A percentile compares a stretch with the other conserved stretches of the same genome.
phyloP scores from a whole-genome alignment of 2,113 vertebrate genomes.

The Ceyx melanurus region DNA sequence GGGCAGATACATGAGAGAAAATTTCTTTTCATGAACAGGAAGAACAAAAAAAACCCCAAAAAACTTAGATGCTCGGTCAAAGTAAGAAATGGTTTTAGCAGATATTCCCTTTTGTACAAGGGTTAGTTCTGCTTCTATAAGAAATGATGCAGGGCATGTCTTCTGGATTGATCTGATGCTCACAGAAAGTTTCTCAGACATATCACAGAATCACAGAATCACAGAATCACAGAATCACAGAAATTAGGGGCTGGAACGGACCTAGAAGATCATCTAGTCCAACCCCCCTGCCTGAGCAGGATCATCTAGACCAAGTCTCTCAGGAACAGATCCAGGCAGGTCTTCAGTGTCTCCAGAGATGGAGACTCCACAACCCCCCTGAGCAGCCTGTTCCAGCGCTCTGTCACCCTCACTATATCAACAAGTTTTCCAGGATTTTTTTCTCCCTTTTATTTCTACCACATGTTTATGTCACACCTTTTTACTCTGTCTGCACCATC shows the following conservation, averaged over 20 bases:
- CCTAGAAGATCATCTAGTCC: too few species aligned
- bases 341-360: too few species aligned
- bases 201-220: too few species aligned
- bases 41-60: neutral
- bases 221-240: too few species aligned
- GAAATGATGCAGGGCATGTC: neutral
- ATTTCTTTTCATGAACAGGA: neutral
- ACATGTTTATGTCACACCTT: neutral
- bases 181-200: neutral
- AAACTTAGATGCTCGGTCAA: neutral
- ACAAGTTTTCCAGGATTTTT: neutral
- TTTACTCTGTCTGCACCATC: neutral
- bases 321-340: too few species aligned
- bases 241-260: too few species aligned
- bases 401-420: neutral
- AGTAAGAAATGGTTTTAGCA: neutral
- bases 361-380: too few species aligned
- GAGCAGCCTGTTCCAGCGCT: too few species aligned
- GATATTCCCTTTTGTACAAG: neutral
- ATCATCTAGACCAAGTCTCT: too few species aligned
- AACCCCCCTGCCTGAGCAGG: too few species aligned
- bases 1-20: neutral
- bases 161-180: neutral
- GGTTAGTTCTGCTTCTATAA: neutral
- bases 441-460: neutral